Evolutionary conservation across 1,140 invertebrate species (phyloP).

Genomic region (Platorchestia sp.): DNA sequence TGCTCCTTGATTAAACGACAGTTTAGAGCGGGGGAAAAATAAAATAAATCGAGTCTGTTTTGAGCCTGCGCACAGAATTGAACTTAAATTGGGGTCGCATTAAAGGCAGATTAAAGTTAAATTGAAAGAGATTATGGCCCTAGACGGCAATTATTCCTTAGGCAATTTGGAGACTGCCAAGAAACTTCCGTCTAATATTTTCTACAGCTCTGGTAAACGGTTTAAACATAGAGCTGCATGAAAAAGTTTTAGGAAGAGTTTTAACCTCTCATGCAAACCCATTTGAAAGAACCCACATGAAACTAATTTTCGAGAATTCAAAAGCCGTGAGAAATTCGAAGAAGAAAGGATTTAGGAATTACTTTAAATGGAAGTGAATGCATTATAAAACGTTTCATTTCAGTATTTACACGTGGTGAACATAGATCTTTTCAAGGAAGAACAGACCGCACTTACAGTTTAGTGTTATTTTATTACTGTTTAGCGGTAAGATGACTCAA

Average conservation of each 20-base stretch:
- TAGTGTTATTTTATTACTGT: too few relatives aligned
- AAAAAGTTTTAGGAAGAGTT: background rate
- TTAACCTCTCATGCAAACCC: background rate
- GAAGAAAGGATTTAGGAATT: too few relatives aligned
- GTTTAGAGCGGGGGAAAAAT: background rate
- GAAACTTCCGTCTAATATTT: background rate
- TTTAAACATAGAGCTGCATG: background rate
- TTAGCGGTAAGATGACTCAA: too few relatives aligned
- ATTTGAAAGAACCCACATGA: background rate
- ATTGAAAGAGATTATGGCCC: slow-evolving; percentile 47
- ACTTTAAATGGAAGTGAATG: too few relatives aligned
- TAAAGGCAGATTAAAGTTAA: slow-evolving; percentile 48
- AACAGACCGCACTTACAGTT: too few relatives aligned
- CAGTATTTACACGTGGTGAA: too few relatives aligned
- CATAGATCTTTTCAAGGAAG: too few relatives aligned
- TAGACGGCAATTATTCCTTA: slow-evolving; percentile 23
- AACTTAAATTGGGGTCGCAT: slow-evolving; percentile 23
- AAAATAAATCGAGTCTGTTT: slow-evolving; percentile 34
- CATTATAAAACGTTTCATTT: too few relatives aligned
- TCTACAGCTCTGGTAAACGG: background rate
- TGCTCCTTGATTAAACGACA: slow-evolving; percentile 15
- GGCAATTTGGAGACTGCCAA: background rate
- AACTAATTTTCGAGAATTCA: background rate
- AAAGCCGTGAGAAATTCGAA: too few relatives aligned
- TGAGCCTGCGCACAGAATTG: background rate